Evolutionary conservation across 2,797 vertebrate genomes (phyloP), one percentile per base, ranked within the genome.

Genomic region (Cheirogaleus major): DNA sequence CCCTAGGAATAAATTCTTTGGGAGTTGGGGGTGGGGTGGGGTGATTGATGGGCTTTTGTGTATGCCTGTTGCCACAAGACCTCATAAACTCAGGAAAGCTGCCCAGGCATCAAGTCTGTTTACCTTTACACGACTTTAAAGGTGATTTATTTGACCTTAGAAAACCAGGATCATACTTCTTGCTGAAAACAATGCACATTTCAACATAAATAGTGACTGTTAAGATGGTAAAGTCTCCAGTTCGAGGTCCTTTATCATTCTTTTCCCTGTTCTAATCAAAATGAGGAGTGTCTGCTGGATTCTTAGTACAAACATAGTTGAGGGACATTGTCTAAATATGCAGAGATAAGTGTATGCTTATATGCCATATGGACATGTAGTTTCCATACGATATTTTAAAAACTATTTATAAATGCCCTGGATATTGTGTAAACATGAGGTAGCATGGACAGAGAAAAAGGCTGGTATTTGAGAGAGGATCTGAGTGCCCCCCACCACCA

Each of bases 101-200:
- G 97, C 5, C 52, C 97, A 89, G 96, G 92, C 91, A 98, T 97
- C 97, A 95, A 95, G 50, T 76, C 89, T 98, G 98, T 98, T 98
- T 99, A 98, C 97, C 86, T 98, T 98, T 98, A 96, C 96, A 89
- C 52, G 86, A 98, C 96, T 97, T 98, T 98, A 98, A 98, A 98
- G 92, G 84, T 98, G 97, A 98, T 98, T 98, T 98, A 98, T 98
- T 98, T 98, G 96, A 98, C 97, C 97, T 98, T 85, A 98, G 95
- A 94, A 98, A 98, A 98, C 95, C 2, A 94, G 89, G 75, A 95
- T 98, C 98, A 97, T 97, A 89, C 94, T 97, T 97, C 96, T 98
- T 98, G 95, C 95, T 98, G 96, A 98, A 98, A 98, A 97, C 89
- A 97, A 73, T 15, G 4, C 32, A 23, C 69, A 88, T 72, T 94